Percentiles rank a stretch among this genome's conserved stretches.
Evolutionary conservation across 2,888 invertebrate species (phyloP).

Genomic region (Prosopocoilus inquinatus): DNA sequence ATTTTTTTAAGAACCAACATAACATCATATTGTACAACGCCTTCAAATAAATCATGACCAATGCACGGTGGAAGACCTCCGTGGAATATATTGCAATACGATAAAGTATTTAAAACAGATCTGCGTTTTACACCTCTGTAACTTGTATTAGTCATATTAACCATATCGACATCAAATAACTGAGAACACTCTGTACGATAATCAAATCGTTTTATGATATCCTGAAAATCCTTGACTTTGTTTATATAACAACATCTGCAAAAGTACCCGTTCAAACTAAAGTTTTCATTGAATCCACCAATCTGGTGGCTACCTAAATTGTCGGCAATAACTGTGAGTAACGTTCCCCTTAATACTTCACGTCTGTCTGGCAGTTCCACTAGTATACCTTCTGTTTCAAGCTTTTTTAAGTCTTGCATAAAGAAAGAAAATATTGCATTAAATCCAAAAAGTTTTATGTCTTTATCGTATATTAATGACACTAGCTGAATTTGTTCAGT

Average conservation of each 20-base stretch:
- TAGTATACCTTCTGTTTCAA: slow-evolving; percentile 27
- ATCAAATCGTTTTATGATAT: too few species aligned
- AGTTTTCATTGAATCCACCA: slow-evolving; percentile 36
- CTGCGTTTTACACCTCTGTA: background rate
- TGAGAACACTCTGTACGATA: background rate
- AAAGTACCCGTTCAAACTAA: slow-evolving; percentile 27
- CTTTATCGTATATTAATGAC: slow-evolving; percentile 25
- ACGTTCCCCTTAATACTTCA: slow-evolving; percentile 19
- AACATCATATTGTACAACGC: slow-evolving; percentile 21
- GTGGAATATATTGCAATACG: slow-evolving; percentile 2
- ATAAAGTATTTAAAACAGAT: background rate
- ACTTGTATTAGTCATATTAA: too few species aligned
- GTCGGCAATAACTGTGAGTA: slow-evolving; percentile 28
- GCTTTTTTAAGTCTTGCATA: slow-evolving; percentile 25
- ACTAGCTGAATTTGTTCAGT: slow-evolving; percentile 30
- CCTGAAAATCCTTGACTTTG: too few species aligned
- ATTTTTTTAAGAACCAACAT: slow-evolving; percentile 18
- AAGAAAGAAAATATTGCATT: slow-evolving; percentile 23
- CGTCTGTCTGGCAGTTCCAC: slow-evolving; percentile 7
- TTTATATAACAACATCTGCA: slow-evolving; percentile 32
- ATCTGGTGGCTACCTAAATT: slow-evolving; percentile 34
- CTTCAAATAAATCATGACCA: slow-evolving; percentile 25
- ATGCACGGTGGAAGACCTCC: slow-evolving; percentile 15
- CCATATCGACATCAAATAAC: background rate
- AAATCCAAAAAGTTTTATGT: slow-evolving; percentile 27